Percentiles rank a stretch among this genome's conserved stretches.
These are phyloP conservation scores for Apamea crenata DNA, from an alignment of 2,888 invertebrate species.

Conservation along the genomic window DNA sequence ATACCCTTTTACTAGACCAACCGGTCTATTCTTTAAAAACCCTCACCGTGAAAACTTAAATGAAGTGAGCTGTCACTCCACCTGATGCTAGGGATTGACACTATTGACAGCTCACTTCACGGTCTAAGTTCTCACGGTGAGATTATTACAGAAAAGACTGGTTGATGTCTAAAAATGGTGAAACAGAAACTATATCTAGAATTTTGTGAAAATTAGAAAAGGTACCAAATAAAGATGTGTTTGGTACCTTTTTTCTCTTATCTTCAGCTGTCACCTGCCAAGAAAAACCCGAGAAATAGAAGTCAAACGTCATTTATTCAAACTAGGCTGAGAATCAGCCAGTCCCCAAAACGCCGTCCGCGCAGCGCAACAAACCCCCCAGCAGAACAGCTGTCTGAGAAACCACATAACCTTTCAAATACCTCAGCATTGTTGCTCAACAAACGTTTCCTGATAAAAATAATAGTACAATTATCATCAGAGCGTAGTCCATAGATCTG, in stretches of 20 bases:
- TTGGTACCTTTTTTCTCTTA: no score
- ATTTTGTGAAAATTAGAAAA: not conserved
- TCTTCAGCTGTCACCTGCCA: not conserved
- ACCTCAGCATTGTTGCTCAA: conserved; percentile 30
- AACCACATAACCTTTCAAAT: not conserved
- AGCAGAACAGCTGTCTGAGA: not conserved
- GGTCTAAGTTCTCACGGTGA: not conserved
- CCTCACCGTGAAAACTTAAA: not conserved
- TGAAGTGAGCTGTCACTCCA: not conserved
- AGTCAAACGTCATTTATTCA: not conserved
- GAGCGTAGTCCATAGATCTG: conserved; percentile 62
- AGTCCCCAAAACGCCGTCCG: not conserved
- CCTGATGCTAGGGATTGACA: not conserved
- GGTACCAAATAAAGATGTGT: not conserved
- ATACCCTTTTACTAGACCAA: not conserved
- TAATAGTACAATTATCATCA: conserved; percentile 55
- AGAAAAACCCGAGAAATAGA: not conserved
- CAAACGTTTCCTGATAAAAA: conserved; percentile 51
- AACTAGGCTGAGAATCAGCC: not conserved
- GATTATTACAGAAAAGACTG: not conserved
- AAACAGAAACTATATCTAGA: not conserved
- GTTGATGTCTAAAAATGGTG: not conserved
- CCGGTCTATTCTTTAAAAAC: not conserved
- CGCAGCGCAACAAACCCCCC: not conserved
- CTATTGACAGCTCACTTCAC: not conserved